Percentiles rank a stretch among this genome's conserved stretches.
phyloP scores from a whole-genome alignment of 2,888 invertebrate genomes.

The Lepidocyrtoides sp. region DNA sequence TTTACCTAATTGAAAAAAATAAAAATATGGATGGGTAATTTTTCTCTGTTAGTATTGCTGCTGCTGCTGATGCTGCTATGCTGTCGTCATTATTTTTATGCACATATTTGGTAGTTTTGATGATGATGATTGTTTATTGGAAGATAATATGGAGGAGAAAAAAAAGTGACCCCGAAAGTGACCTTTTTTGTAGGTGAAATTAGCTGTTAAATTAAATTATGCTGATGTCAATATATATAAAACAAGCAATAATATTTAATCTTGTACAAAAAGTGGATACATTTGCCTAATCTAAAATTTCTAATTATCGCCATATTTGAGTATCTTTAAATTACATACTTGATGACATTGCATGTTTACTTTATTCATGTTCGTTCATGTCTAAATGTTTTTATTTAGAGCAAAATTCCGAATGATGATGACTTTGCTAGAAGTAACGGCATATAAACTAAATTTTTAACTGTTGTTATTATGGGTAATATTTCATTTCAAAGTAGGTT shows the following conservation, averaged over 20 bases:
- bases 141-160: background rate
- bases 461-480: no score
- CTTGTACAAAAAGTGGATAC: no score
- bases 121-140: background rate
- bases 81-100: background rate
- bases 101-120: conserved; percentile 17
- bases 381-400: background rate
- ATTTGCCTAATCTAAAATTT: no score
- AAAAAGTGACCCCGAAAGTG: conserved; percentile 65
- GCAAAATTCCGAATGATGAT: no score
- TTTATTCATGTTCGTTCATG: background rate
- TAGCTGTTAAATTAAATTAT: conserved; percentile 7
- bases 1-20: conserved; percentile 29
- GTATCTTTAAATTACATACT: background rate
- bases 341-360: background rate
- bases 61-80: background rate
- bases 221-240: background rate
- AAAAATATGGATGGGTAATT: background rate
- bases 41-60: background rate
- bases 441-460: no score
- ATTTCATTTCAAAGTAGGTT: no score
- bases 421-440: no score
- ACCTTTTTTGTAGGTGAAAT: conserved; percentile 62
- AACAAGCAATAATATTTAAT: no score
- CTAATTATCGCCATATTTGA: background rate